These are phyloP conservation scores for Thamnophis sirtalis DNA, from an alignment of 2,113 vertebrate genomes.

Conservation along the genomic window DNA sequence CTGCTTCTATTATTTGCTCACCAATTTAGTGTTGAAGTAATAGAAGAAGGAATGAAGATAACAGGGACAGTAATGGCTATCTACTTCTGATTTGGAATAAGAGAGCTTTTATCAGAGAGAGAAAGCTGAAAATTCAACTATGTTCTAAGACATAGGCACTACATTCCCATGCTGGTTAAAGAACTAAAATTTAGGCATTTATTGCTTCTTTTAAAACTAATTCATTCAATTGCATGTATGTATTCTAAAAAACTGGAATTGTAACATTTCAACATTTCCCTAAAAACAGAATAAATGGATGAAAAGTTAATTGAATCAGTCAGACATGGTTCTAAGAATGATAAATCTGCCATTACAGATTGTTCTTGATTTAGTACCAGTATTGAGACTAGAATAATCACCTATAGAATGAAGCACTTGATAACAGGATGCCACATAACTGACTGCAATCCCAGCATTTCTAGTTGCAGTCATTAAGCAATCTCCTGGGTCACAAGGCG, in stretches of 20 bases:
- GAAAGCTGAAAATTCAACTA: background rate
- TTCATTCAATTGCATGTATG: background rate
- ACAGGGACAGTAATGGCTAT: background rate
- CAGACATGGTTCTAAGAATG: background rate
- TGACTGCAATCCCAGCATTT: background rate
- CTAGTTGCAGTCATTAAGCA: background rate
- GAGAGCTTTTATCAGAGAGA: background rate
- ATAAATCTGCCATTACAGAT: background rate
- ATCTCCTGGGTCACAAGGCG: background rate
- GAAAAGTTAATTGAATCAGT: background rate
- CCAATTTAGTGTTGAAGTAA: background rate
- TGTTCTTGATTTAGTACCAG: background rate
- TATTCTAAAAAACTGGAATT: background rate
- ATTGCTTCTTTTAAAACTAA: background rate
- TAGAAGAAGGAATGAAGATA: background rate
- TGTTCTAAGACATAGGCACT: background rate
- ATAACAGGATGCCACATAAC: background rate
- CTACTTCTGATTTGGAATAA: background rate
- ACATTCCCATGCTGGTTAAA: background rate
- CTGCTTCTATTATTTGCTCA: background rate
- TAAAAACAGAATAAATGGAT: background rate
- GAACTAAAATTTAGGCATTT: background rate
- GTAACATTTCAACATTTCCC: background rate
- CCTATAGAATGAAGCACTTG: background rate
- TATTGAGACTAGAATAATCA: background rate